A percentile compares a stretch with the other conserved stretches of the same genome.
These are phyloP conservation scores for Schizopygopsis malacanthus DNA, from an alignment of 2,797 vertebrate species.

Conservation along the genomic window DNA sequence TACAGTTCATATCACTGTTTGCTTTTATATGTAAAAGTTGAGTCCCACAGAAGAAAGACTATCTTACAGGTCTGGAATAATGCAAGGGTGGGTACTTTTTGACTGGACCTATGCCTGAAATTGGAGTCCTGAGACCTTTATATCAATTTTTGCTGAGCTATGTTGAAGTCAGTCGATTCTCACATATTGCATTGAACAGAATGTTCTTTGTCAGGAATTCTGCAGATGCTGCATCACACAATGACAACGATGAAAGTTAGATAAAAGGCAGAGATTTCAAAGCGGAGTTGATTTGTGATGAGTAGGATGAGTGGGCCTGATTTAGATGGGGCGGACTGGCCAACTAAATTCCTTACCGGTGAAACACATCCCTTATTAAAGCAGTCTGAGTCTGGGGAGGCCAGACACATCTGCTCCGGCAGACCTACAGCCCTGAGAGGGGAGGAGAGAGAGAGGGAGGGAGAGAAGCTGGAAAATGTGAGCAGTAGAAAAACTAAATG, in stretches of 20 bases:
- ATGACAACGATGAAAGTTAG: conserved; percentile 54
- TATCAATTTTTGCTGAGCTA: not conserved
- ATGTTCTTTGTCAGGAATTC: conserved; percentile 33
- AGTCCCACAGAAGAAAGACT: not conserved
- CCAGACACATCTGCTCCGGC: conserved; percentile 72
- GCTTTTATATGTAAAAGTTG: not conserved
- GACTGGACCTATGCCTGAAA: not conserved
- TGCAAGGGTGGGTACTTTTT: not conserved
- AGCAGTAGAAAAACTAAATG: conserved; percentile 70
- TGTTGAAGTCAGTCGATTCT: not conserved
- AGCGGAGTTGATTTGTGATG: conserved; percentile 61
- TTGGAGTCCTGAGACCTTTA: not conserved
- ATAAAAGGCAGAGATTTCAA: conserved; percentile 41
- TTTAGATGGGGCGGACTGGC: conserved; percentile 43
- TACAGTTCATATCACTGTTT: not conserved
- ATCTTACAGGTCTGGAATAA: not conserved
- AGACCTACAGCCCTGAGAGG: conserved; percentile 48
- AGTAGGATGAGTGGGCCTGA: conserved; percentile 62
- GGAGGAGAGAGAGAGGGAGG: conserved; percentile 45
- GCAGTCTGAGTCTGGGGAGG: conserved; percentile 54
- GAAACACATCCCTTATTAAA: conserved; percentile 70
- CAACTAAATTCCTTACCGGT: conserved; percentile 71
- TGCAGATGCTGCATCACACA: conserved; percentile 33
- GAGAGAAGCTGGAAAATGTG: conserved; percentile 73
- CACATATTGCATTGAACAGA: not conserved